These are phyloP conservation scores for Cinara cedri DNA, from an alignment of 2,888 invertebrate genomes.

Conservation along the genomic window DNA sequence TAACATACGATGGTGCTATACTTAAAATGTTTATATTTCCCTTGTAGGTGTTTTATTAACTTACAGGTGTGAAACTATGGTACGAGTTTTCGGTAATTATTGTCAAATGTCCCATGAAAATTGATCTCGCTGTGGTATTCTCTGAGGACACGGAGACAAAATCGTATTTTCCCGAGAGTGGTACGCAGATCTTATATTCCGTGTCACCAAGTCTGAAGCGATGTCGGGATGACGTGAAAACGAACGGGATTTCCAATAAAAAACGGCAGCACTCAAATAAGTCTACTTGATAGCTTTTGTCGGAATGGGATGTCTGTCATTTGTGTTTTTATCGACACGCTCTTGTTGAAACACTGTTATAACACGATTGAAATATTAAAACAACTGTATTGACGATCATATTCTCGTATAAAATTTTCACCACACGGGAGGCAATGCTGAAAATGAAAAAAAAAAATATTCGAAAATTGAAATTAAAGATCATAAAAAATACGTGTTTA, in stretches of 20 bases:
- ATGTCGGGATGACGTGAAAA: slow-evolving; percentile 1
- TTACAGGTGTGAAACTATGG: too few species aligned
- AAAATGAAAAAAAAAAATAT: slow-evolving; percentile 2
- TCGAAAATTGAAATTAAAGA: too few species aligned
- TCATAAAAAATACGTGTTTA: too few species aligned
- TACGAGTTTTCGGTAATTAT: background rate
- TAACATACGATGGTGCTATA: too few species aligned
- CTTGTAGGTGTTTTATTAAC: too few species aligned
- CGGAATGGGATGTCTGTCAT: slow-evolving; percentile 15
- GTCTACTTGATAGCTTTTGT: slow-evolving; percentile 30
- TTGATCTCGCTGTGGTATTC: background rate
- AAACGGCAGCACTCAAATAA: slow-evolving; percentile 10
- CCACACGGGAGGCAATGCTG: background rate
- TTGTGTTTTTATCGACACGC: slow-evolving; percentile 9
- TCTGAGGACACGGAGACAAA: background rate
- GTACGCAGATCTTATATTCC: background rate
- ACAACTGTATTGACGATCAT: background rate
- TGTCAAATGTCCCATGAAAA: background rate
- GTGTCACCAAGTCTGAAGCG: background rate
- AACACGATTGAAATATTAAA: slow-evolving; percentile 16
- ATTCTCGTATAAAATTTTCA: slow-evolving; percentile 1
- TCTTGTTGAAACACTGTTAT: slow-evolving; percentile 15
- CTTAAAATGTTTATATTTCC: too few species aligned
- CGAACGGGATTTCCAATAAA: slow-evolving; percentile 14
- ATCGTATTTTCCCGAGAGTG: background rate